Evolutionary conservation across 2,113 vertebrate genomes (phyloP), one percentile per base, ranked within the genome.

Genomic region (Girardinichthys multiradiatus): DNA sequence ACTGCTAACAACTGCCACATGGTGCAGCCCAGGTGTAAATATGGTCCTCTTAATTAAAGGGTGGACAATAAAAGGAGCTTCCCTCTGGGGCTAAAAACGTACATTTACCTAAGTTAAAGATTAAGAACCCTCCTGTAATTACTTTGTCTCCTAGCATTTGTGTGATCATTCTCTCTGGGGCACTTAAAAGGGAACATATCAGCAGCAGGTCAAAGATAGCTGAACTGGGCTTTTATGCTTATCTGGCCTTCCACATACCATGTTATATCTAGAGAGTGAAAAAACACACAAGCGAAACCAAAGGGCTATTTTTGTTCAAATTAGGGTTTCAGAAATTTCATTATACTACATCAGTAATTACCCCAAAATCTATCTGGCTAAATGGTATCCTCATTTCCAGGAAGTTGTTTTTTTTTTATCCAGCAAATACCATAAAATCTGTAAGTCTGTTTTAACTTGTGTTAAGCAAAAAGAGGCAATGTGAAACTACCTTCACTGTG

Each of bases 201-300:
- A 79, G 63, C 64, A 54, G 54, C 61, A 64, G 81, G 81, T 81
- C 84, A 86, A 91, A 88, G 90, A 33, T 87, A 82, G 80, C 45
- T 45, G 63, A 59, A 74, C 63, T 64, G 45, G 72, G 37, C 68
- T 81, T 80, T 77, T 76, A 82, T 76, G 69, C 31, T 72, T 83
- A 80, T 85, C 76, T 82, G 1, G 9, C 29, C 35, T 63, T 39
- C 59, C 33, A 60, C 26, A 21, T 28, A 29, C 62, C 54, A 61
- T 30, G 57, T 72, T 63, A 31, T n/a, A 13, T 37, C 12, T 35
- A 68, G 58, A 17, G 28, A 3, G 51, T 24, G 31, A 17, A 58
- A 27, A 70, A 73, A 57, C 51, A 59, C 13, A 30, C 24, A 54
- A 42, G 37, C 30, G 14, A 68, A 76, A 72, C 13, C 19, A 37